Evolutionary conservation across 2,888 invertebrate species (phyloP).

Genomic region (Galerucella nymphaeae): DNA sequence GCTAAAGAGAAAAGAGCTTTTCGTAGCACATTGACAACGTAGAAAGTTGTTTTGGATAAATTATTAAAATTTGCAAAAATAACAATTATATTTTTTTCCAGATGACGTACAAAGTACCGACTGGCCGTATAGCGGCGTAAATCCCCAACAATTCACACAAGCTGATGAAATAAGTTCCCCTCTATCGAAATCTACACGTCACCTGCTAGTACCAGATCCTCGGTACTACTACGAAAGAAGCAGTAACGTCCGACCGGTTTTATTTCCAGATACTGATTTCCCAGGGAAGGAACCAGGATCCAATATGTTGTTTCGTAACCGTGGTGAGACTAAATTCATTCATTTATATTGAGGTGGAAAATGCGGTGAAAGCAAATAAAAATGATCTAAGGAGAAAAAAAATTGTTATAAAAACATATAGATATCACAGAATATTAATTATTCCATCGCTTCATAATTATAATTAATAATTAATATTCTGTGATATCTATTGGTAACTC

Average conservation of each 20-base stretch:
- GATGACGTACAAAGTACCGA: constrained; percentile 79
- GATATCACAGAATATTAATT: no score
- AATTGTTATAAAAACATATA: no score
- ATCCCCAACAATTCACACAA: constrained; percentile 82
- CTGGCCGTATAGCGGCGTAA: constrained; percentile 80
- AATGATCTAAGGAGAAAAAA: neutral
- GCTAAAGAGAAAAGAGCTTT: no score
- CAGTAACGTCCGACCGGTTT: constrained; percentile 57
- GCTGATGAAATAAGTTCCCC: constrained; percentile 79
- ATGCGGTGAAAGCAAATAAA: neutral
- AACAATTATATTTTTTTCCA: constrained; percentile 55
- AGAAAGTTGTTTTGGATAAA: no score
- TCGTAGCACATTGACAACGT: no score
- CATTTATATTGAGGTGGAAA: constrained; percentile 2
- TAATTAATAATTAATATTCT: no score
- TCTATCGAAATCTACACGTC: constrained; percentile 82
- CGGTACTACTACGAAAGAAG: constrained; percentile 74
- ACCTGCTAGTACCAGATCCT: constrained; percentile 77
- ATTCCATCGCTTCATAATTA: no score
- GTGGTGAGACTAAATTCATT: constrained; percentile 57
- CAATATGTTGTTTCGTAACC: constrained; percentile 59
- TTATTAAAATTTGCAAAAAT: no score
- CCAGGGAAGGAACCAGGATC: constrained; percentile 55
- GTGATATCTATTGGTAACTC: no score
- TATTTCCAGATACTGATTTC: constrained; percentile 58